These are phyloP conservation scores for Paramormyrops kingsleyae DNA, from an alignment of 2,113 vertebrate genomes.

Conservation along the genomic window DNA sequence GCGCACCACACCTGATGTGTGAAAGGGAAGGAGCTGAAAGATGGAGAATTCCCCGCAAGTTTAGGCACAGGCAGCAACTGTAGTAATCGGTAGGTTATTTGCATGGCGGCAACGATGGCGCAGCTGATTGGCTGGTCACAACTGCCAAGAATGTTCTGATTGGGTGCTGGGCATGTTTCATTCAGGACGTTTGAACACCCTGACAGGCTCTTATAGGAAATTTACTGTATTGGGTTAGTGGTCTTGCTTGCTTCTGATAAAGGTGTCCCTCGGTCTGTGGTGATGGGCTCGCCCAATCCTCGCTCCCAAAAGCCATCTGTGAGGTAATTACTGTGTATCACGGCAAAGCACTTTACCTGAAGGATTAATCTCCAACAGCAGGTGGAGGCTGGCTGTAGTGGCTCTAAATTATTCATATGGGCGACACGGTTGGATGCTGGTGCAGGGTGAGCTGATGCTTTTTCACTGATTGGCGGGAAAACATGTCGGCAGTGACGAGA, in stretches of 20 bases:
- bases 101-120: neutral
- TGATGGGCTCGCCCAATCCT: neutral
- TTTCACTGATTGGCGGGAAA: neutral
- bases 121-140: neutral
- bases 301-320: neutral
- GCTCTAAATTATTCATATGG: neutral
- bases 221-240: neutral
- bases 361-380: neutral
- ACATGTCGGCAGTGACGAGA: neutral
- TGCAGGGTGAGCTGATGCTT: neutral
- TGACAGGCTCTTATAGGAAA: neutral
- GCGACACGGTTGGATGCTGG: neutral
- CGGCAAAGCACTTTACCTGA: neutral
- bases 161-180: neutral
- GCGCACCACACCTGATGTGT: neutral
- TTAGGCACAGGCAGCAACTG: neutral
- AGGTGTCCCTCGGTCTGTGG: neutral
- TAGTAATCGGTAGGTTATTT: neutral
- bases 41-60: neutral
- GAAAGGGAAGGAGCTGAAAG: neutral
- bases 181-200: neutral
- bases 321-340: slow-evolving; percentile 1
- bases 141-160: neutral
- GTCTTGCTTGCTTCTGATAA: neutral
- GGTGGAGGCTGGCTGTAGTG: neutral